These are phyloP conservation scores for Parauchenoglanis ngamensis DNA, from an alignment of 2,797 vertebrate species.

Conservation along the genomic window DNA sequence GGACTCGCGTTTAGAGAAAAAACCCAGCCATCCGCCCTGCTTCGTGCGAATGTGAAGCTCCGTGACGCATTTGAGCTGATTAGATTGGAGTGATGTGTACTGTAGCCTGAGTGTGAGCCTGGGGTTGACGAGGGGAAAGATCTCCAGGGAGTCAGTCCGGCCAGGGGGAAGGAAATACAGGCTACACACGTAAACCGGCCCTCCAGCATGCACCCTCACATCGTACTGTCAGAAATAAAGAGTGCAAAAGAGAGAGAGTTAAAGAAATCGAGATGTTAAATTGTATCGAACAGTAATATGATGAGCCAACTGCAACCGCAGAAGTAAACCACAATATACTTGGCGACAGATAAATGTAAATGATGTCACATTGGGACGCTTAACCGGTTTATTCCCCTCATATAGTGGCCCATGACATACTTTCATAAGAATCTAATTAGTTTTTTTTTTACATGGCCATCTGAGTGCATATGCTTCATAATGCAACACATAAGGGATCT, in stretches of 20 bases:
- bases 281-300: slow-evolving; percentile 34
- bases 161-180: neutral
- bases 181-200: slow-evolving; percentile 1
- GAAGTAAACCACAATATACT: slow-evolving; percentile 38
- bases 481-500: slow-evolving; percentile 28
- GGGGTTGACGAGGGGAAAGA: neutral
- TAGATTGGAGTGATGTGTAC: slow-evolving; percentile 24
- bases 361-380: slow-evolving; percentile 22
- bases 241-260: neutral
- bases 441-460: slow-evolving; percentile 7
- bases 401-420: slow-evolving; percentile 18
- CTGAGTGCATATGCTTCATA: slow-evolving; percentile 33
- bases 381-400: slow-evolving; percentile 30
- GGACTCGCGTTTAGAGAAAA: slow-evolving; percentile 23
- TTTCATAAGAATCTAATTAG: slow-evolving; percentile 47
- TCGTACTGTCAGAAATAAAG: neutral
- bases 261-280: slow-evolving; percentile 25
- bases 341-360: slow-evolving; percentile 43
- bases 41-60: slow-evolving; percentile 48
- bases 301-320: slow-evolving; percentile 33
- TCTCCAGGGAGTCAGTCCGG: neutral
- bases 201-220: neutral
- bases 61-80: slow-evolving; percentile 56
- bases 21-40: slow-evolving; percentile 31
- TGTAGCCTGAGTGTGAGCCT: neutral